Percentiles rank a stretch among this genome's conserved stretches.
Evolutionary conservation across 2,888 invertebrate species (phyloP).

Genomic region (Bombylius major): DNA sequence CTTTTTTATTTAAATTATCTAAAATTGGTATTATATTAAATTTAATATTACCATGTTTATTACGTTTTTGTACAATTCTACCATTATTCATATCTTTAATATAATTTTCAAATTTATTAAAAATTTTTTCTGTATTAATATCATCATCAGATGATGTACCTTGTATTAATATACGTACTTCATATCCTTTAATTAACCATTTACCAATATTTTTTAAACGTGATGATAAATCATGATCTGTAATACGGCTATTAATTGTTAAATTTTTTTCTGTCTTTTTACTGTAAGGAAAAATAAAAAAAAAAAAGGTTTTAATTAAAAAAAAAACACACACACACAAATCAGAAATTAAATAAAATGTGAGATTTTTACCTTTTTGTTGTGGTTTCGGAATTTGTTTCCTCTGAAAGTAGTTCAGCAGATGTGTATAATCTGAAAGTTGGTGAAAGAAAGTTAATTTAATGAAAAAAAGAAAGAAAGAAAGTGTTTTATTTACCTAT

Average conservation of each 20-base stretch:
- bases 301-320: not conserved
- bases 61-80: conserved; percentile 49
- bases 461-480: not conserved
- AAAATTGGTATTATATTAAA: conserved; percentile 50
- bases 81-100: conserved; percentile 38
- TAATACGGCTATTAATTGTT: conserved; percentile 48
- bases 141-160: conserved; percentile 18
- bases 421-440: conserved; percentile 46
- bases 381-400: conserved; percentile 19
- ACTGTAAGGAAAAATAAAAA: not conserved
- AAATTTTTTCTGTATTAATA: conserved; percentile 40
- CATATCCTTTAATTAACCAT: conserved; percentile 51
- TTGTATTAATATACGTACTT: conserved; percentile 40
- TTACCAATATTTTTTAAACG: conserved; percentile 51
- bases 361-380: not conserved
- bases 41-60: conserved; percentile 46
- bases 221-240: conserved; percentile 51
- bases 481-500: conserved; percentile 38
- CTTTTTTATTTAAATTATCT: not conserved
- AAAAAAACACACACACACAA: not conserved
- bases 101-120: conserved; percentile 40
- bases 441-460: not conserved
- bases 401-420: conserved; percentile 50
- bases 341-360: not conserved
- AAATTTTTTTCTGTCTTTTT: conserved; percentile 52